Conservation (phyloP, 1,140 invertebrate species). For the Neelides sp. region DNA sequence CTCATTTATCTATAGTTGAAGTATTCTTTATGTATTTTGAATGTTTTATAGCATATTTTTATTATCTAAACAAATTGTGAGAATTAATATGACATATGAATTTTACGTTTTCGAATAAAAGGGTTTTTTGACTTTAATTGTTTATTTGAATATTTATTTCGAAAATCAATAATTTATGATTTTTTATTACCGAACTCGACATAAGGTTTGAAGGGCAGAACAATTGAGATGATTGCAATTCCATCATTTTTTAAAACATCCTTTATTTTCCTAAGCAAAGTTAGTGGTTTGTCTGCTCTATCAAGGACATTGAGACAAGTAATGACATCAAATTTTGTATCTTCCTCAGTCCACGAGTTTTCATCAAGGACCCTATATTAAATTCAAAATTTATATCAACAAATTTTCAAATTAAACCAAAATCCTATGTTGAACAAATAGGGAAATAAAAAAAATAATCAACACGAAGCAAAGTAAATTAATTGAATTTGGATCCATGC, state of each 20-base stretch:
- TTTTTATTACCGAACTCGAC: conserved; percentile 58
- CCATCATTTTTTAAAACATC: conserved; percentile 51
- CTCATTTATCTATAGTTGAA: too few species aligned
- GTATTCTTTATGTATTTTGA: too few species aligned
- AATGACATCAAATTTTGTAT: conserved; percentile 58
- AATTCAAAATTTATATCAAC: conserved; percentile 3
- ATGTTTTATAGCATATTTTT: too few species aligned
- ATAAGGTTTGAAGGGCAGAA: conserved; percentile 77
- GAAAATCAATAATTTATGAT: too few species aligned
- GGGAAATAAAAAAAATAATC: neutral
- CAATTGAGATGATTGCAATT: conserved; percentile 62
- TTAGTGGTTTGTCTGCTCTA: conserved; percentile 65
- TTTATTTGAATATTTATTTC: too few species aligned
- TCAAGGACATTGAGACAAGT: conserved; percentile 81
- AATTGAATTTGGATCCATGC: too few species aligned
- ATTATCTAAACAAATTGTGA: too few species aligned
- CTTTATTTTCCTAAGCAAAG: conserved; percentile 55
- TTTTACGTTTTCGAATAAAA: too few species aligned
- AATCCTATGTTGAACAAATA: neutral
- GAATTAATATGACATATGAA: too few species aligned
- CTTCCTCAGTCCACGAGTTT: conserved; percentile 52
- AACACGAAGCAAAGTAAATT: too few species aligned
- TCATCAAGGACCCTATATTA: conserved; percentile 61
- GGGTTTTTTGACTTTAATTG: too few species aligned
- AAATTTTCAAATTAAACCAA: neutral